Evolutionary conservation across 2,113 vertebrate species (phyloP).

Genomic region (Strix aluco): DNA sequence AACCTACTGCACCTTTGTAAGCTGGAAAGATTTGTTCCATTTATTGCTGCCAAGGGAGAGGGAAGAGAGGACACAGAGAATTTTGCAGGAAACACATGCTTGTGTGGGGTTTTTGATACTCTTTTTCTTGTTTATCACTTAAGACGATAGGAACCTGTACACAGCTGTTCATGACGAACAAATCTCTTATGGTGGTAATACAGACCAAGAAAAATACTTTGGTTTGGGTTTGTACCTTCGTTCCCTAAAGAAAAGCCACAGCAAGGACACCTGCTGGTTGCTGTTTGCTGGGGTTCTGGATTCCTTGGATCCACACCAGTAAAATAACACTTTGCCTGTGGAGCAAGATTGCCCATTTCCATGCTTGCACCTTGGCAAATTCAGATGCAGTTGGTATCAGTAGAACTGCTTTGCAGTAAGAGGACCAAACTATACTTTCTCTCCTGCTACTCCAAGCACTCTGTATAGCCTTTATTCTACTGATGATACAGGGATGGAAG

Average conservation of each 20-base stretch:
- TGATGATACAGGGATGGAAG: neutral
- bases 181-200: neutral
- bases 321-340: neutral
- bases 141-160: neutral
- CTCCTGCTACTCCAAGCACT: neutral
- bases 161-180: neutral
- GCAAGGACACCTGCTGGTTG: neutral
- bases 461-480: neutral
- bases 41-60: neutral
- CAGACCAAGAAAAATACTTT: neutral
- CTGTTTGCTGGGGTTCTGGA: neutral
- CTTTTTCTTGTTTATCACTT: neutral
- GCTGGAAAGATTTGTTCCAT: conserved; percentile 14
- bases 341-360: neutral
- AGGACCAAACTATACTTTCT: neutral
- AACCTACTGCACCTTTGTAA: neutral
- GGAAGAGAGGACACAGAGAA: neutral
- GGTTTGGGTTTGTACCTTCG: neutral
- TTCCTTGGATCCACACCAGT: neutral
- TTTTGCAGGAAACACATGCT: neutral
- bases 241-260: neutral
- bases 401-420: neutral
- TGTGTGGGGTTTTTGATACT: neutral
- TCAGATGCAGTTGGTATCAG: neutral
- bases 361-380: neutral